phyloP scores from a whole-genome alignment of 2,888 invertebrate genomes.

The Leptothorax acervorum region DNA sequence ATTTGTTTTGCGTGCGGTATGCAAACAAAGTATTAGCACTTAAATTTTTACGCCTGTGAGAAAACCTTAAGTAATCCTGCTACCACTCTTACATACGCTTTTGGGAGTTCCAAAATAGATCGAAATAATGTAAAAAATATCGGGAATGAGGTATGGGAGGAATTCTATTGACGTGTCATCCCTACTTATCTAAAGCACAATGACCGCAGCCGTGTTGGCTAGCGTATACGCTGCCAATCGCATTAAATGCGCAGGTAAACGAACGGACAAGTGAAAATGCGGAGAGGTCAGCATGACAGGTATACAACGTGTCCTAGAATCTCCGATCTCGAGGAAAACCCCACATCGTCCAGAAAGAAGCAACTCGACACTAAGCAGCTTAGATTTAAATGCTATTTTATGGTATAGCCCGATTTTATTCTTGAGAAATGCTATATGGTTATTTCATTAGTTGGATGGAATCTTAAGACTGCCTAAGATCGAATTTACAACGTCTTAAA shows the following conservation, averaged over 20 bases:
- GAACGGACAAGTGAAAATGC: constrained; percentile 46
- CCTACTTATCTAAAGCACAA: background rate
- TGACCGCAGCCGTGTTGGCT: constrained; percentile 25
- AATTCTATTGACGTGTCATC: background rate
- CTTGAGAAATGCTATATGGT: background rate
- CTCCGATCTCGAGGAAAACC: background rate
- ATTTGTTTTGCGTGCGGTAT: background rate
- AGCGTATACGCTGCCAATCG: background rate
- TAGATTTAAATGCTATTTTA: background rate
- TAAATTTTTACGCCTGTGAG: background rate
- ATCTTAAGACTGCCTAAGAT: background rate
- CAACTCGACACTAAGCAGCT: background rate
- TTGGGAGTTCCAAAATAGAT: background rate
- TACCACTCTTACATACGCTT: background rate
- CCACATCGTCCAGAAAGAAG: background rate
- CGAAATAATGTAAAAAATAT: background rate
- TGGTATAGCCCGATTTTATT: background rate
- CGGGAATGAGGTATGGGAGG: background rate
- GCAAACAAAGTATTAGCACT: background rate
- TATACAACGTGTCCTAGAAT: constrained; percentile 7
- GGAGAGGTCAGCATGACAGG: constrained; percentile 20
- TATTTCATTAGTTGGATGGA: background rate
- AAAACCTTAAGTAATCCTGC: background rate
- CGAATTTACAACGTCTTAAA: background rate
- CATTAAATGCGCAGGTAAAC: constrained; percentile 46